Conservation (phyloP, 2,888 invertebrate species). For the Macrosoma leucophasiata region DNA sequence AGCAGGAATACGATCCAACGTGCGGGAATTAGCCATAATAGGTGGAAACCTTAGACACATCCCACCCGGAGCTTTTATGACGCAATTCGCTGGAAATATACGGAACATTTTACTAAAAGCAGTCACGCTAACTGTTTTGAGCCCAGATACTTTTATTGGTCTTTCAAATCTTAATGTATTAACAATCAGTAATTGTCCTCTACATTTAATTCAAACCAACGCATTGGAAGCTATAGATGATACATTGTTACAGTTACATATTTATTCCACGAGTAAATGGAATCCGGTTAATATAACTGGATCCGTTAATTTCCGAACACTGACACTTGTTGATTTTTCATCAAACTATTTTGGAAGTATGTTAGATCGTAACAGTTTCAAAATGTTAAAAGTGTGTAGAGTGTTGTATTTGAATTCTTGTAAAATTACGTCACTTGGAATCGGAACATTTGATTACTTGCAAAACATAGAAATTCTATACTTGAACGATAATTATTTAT, state of each 20-base stretch:
- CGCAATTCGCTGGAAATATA: conserved; percentile 39
- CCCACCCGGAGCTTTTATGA: conserved; percentile 49
- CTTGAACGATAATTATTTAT: conserved; percentile 60
- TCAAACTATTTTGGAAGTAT: conserved; percentile 38
- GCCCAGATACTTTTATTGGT: conserved; percentile 47
- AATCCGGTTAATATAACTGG: conserved; percentile 51
- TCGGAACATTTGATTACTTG: conserved; percentile 52
- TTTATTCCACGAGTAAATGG: conserved; percentile 45
- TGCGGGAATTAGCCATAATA: conserved; percentile 40
- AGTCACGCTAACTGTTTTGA: conserved; percentile 44
- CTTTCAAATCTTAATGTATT: conserved; percentile 48
- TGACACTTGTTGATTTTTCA: conserved; percentile 49
- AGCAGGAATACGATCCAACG: conserved; percentile 32
- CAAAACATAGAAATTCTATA: conserved; percentile 47
- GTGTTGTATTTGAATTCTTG: conserved; percentile 56
- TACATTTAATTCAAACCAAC: conserved; percentile 43
- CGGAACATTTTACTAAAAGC: conserved; percentile 39
- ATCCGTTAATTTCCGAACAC: conserved; percentile 33
- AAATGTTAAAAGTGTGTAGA: conserved; percentile 36
- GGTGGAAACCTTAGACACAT: conserved; percentile 54
- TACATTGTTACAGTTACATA: conserved; percentile 47
- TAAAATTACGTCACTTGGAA: conserved; percentile 46
- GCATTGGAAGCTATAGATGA: conserved; percentile 51
- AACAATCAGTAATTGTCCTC: conserved; percentile 40
- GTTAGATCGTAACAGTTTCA: conserved; percentile 37